phyloP scores from a whole-genome alignment of 2,888 invertebrate genomes.

The Desoria tigrina region DNA sequence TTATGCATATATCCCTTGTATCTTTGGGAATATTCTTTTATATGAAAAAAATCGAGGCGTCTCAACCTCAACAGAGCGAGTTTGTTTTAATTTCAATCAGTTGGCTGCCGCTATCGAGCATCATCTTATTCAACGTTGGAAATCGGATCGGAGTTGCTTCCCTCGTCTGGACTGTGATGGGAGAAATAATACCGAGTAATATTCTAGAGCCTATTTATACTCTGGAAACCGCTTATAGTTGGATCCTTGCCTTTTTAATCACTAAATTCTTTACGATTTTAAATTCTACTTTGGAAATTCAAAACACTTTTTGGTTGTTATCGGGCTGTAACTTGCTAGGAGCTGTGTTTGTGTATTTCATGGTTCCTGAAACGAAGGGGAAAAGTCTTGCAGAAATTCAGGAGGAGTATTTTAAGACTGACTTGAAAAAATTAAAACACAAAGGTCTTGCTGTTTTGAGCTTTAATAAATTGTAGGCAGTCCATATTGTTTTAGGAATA shows the following conservation, averaged over 20 bases:
- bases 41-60: slow-evolving; percentile 10
- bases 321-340: slow-evolving; percentile 67
- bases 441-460: no score
- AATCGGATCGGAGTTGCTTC: slow-evolving; percentile 78
- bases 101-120: slow-evolving; percentile 72
- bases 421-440: no score
- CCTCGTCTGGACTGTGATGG: slow-evolving; percentile 78
- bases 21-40: slow-evolving; percentile 51
- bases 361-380: slow-evolving; percentile 80
- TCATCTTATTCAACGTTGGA: slow-evolving; percentile 72
- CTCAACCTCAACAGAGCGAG: background rate
- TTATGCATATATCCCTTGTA: slow-evolving; percentile 67
- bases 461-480: no score
- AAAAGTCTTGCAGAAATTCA: slow-evolving; percentile 71
- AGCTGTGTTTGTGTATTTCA: slow-evolving; percentile 66
- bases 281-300: slow-evolving; percentile 62
- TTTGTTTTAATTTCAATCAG: background rate
- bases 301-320: slow-evolving; percentile 72
- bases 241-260: slow-evolving; percentile 73
- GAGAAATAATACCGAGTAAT: slow-evolving; percentile 77
- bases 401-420: slow-evolving; percentile 24
- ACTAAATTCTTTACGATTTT: slow-evolving; percentile 70
- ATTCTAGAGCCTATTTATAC: slow-evolving; percentile 62
- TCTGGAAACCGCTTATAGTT: slow-evolving; percentile 74
- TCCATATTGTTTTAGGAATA: no score